phyloP scores from a whole-genome alignment of 2,888 invertebrate species.

The Carterocephalus palaemon region DNA sequence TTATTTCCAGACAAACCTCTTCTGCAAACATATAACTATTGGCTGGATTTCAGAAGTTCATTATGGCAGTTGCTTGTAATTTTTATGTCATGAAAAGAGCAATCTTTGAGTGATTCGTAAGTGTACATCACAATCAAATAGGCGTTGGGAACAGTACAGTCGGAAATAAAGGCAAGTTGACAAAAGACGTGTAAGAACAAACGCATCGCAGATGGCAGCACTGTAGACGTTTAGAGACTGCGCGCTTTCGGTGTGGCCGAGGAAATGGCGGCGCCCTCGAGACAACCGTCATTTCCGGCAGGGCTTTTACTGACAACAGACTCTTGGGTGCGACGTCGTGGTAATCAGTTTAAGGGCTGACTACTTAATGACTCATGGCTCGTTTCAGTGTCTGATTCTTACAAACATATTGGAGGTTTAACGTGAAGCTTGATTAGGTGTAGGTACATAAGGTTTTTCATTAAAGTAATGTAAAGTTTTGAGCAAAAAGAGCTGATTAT shows the following conservation, averaged over 20 bases:
- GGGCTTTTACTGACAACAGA: conserved; percentile 47
- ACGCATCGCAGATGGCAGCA: conserved; percentile 52
- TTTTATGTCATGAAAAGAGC: too few species aligned
- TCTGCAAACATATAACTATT: too few species aligned
- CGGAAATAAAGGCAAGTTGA: conserved; percentile 34
- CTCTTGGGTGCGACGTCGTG: conserved; percentile 28
- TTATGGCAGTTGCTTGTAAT: too few species aligned
- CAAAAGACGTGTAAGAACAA: conserved; percentile 35
- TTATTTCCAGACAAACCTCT: too few species aligned
- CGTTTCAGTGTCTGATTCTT: too few species aligned
- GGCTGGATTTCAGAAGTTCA: too few species aligned
- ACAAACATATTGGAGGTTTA: too few species aligned
- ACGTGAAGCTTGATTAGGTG: too few species aligned
- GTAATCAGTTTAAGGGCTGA: conserved; percentile 33
- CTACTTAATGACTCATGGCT: conserved; percentile 3
- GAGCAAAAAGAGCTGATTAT: too few species aligned
- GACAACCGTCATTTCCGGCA: conserved; percentile 72
- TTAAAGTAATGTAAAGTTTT: too few species aligned
- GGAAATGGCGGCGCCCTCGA: conserved; percentile 63
- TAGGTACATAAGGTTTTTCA: too few species aligned
- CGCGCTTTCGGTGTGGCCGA: conserved; percentile 50
- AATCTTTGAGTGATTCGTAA: too few species aligned
- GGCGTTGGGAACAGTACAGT: not conserved
- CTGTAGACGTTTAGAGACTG: conserved; percentile 50
- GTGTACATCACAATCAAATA: not conserved